Evolutionary conservation across 2,113 vertebrate species (phyloP).

Genomic region (Notarius quadriscutis): DNA sequence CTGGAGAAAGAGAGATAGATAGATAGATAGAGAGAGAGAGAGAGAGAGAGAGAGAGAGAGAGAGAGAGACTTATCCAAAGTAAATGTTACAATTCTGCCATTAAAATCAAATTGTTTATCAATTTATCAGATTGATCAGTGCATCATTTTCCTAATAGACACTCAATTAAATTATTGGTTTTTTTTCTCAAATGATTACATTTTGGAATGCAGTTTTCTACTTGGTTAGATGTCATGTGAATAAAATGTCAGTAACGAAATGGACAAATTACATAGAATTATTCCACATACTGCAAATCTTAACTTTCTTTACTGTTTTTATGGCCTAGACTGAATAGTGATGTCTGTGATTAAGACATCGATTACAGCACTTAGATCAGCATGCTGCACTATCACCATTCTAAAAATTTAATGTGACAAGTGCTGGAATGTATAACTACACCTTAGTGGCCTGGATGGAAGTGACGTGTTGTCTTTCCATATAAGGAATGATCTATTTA

Average conservation of each 20-base stretch:
- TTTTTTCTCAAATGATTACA: not conserved
- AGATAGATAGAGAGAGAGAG: no score
- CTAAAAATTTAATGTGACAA: slow-evolving; percentile 56
- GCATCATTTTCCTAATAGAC: not conserved
- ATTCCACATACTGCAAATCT: not conserved
- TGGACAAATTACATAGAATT: not conserved
- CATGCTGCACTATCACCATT: slow-evolving; percentile 38
- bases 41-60: no score
- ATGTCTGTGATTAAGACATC: slow-evolving; percentile 46
- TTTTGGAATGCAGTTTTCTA: not conserved
- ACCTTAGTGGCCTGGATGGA: slow-evolving; percentile 33
- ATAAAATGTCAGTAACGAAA: not conserved
- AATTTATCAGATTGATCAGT: not conserved
- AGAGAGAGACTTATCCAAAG: not conserved
- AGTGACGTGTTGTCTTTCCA: not conserved
- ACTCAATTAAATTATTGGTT: not conserved
- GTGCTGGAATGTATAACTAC: slow-evolving; percentile 44
- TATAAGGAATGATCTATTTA: slow-evolving; percentile 10
- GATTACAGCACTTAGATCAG: slow-evolving; percentile 38
- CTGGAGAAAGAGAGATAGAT: not conserved
- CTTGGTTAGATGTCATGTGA: not conserved
- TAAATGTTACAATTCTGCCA: not conserved
- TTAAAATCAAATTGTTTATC: no score
- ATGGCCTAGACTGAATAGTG: not conserved
- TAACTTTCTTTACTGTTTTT: not conserved